A percentile compares a stretch with the other conserved stretches of the same genome.
Evolutionary conservation across 2,888 invertebrate genomes (phyloP).

Genomic region (Blomia tropicalis): DNA sequence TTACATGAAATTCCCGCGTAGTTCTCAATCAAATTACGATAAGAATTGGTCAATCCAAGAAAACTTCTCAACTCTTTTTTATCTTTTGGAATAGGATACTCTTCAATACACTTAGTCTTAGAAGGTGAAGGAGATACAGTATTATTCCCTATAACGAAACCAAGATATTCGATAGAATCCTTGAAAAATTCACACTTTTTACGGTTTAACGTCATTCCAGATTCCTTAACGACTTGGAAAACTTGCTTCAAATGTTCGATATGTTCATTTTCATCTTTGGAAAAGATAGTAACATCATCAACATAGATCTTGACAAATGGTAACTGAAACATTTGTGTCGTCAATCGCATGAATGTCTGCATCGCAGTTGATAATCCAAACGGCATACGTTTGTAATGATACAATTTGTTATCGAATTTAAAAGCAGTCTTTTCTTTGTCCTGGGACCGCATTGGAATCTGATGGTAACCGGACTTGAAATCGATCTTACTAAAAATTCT

Average conservation of each 20-base stretch:
- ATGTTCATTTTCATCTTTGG: not conserved
- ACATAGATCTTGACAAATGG: not conserved
- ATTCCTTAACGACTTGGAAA: not conserved
- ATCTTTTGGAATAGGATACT: not conserved
- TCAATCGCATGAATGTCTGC: not conserved
- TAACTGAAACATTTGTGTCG: not conserved
- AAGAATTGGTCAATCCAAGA: slow-evolving; percentile 1
- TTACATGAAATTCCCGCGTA: too few species aligned
- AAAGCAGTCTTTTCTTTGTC: slow-evolving; percentile 16
- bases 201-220: not conserved
- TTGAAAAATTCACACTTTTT: not conserved
- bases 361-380: slow-evolving; percentile 9
- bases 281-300: slow-evolving; percentile 20
- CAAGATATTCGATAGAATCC: not conserved
- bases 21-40: not conserved
- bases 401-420: not conserved
- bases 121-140: not conserved
- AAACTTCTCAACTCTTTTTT: not conserved
- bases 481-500: slow-evolving; percentile 2
- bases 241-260: not conserved
- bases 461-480: slow-evolving; percentile 1
- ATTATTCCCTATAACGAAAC: not conserved
- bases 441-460: not conserved
- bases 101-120: not conserved
- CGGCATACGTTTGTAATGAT: slow-evolving; percentile 13